Percentiles rank a stretch among this genome's conserved stretches.
These are phyloP conservation scores for Mylabris phalerata DNA, from an alignment of 1,140 invertebrate genomes.

Conservation along the genomic window DNA sequence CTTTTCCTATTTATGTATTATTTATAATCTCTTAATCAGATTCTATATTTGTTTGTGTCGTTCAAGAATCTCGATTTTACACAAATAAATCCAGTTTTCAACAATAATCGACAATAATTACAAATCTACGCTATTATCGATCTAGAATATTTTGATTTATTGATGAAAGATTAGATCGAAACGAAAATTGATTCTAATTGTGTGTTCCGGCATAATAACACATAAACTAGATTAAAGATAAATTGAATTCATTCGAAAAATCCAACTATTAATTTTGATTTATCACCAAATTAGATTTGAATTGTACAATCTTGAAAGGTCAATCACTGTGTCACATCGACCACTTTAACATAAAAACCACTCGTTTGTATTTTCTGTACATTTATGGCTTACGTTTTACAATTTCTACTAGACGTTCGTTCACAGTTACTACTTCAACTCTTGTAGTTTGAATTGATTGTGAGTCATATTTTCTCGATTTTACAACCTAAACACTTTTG, in stretches of 20 bases:
- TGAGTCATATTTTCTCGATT: too few species aligned
- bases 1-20: conserved; percentile 17
- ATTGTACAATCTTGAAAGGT: not conserved
- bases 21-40: conserved; percentile 19
- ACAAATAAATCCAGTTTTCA: not conserved
- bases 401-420: too few species aligned
- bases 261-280: not conserved
- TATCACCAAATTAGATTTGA: not conserved
- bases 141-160: conserved; percentile 4
- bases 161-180: conserved; percentile 9
- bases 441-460: too few species aligned
- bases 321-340: not conserved
- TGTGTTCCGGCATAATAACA: not conserved
- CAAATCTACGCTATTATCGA: too few species aligned
- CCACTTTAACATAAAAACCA: too few species aligned
- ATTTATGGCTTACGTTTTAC: too few species aligned
- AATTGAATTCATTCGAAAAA: not conserved
- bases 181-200: conserved; percentile 20
- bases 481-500: too few species aligned
- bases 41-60: conserved; percentile 9
- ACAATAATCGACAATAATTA: too few species aligned
- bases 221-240: not conserved
- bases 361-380: too few species aligned
- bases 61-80: conserved; percentile 7
- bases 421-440: too few species aligned